These are phyloP conservation scores for Hyperoodon ampullatus DNA, from an alignment of 2,113 vertebrate genomes.

Conservation along the genomic window DNA sequence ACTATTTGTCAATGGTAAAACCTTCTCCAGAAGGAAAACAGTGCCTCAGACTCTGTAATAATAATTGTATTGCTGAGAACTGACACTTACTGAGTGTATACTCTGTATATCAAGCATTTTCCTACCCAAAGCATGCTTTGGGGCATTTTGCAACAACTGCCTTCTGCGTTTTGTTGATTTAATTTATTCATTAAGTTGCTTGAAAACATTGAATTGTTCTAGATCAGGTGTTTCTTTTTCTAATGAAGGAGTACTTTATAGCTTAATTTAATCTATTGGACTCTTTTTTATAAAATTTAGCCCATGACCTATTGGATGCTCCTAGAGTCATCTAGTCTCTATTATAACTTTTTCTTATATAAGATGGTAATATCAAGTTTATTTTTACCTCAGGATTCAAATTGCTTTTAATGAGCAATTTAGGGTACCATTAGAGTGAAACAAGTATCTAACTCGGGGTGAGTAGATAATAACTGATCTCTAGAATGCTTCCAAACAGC, in stretches of 20 bases:
- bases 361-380: neutral
- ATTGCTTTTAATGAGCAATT: conserved; percentile 49
- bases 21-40: neutral
- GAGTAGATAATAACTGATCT: neutral
- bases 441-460: conserved; percentile 24
- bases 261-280: neutral
- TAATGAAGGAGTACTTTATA: conserved; percentile 16
- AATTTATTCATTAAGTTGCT: conserved; percentile 25
- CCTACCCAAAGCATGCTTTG: neutral
- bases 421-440: conserved; percentile 21
- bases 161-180: neutral
- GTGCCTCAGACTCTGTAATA: neutral
- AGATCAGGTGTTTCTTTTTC: neutral
- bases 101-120: neutral
- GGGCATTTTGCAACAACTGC: neutral
- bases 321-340: neutral
- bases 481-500: conserved; percentile 22
- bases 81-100: neutral
- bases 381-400: conserved; percentile 27
- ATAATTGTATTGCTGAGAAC: neutral
- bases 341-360: conserved; percentile 42
- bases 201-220: neutral
- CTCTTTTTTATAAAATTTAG: neutral
- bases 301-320: neutral
- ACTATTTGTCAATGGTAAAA: neutral